Conservation (phyloP, 2,797 vertebrate species). For the Aldrovandia affinis region DNA sequence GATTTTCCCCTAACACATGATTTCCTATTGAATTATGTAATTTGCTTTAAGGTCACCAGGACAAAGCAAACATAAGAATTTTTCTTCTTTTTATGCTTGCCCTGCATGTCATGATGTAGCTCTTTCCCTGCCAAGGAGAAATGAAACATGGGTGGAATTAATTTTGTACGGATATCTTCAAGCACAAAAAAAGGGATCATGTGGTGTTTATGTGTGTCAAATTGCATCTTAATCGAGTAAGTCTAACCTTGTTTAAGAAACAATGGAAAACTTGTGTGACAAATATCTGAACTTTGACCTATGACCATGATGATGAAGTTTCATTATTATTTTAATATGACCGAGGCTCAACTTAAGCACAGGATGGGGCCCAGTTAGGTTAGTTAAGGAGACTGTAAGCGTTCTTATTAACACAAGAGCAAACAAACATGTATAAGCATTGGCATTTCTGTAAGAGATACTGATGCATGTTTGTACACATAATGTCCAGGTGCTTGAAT, state of each 20-base stretch:
- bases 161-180: neutral
- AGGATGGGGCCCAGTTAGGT: neutral
- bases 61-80: neutral
- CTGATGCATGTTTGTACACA: neutral
- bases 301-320: neutral
- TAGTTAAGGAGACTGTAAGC: neutral
- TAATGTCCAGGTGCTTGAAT: neutral
- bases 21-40: constrained; percentile 14
- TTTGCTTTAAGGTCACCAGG: constrained; percentile 9
- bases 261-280: neutral
- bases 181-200: neutral
- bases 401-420: neutral
- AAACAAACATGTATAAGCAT: neutral
- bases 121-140: neutral
- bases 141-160: neutral
- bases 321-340: neutral
- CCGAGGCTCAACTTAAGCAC: neutral
- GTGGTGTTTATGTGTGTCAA: constrained; percentile 8
- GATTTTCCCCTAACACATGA: neutral
- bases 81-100: neutral
- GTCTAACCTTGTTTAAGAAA: neutral
- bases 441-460: neutral
- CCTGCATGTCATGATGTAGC: neutral
- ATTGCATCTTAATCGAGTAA: neutral
- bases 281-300: neutral